Percentiles rank a stretch among this genome's conserved stretches.
These are phyloP conservation scores for Hippotragus niger DNA, from an alignment of 2,113 vertebrate genomes.

Conservation along the genomic window DNA sequence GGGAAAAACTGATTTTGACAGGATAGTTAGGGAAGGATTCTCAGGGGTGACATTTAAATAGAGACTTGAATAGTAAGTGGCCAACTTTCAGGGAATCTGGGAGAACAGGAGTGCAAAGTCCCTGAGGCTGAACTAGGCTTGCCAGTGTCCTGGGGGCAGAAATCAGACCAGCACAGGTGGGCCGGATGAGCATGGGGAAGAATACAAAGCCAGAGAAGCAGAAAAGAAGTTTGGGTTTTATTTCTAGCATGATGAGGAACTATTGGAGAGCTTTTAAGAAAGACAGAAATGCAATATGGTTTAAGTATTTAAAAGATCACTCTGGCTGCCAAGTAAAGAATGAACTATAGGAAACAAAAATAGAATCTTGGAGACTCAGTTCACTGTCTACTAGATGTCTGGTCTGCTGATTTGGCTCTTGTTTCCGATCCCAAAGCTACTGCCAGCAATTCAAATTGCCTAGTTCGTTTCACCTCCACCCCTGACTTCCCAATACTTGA, in stretches of 20 bases:
- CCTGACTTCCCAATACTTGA: neutral
- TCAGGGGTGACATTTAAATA: neutral
- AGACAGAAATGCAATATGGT: neutral
- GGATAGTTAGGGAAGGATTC: neutral
- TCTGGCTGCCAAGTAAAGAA: neutral
- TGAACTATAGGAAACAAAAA: neutral
- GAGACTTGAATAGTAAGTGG: neutral
- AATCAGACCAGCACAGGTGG: neutral
- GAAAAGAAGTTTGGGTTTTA: neutral
- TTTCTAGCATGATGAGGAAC: neutral
- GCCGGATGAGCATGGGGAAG: neutral
- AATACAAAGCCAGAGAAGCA: neutral
- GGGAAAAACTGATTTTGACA: neutral
- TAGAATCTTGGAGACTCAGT: neutral
- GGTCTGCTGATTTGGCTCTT: neutral
- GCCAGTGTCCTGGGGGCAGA: neutral
- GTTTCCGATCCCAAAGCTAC: neutral
- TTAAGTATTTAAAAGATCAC: neutral
- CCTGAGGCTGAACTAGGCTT: neutral
- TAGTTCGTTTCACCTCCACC: neutral
- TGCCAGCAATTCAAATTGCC: neutral
- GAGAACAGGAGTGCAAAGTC: neutral
- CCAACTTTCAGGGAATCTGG: neutral
- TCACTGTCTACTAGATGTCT: neutral
- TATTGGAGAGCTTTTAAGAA: neutral